Evolutionary conservation across 2,888 invertebrate genomes (phyloP), one percentile per base, ranked within the genome.

Genomic region (Blomia tropicalis): DNA sequence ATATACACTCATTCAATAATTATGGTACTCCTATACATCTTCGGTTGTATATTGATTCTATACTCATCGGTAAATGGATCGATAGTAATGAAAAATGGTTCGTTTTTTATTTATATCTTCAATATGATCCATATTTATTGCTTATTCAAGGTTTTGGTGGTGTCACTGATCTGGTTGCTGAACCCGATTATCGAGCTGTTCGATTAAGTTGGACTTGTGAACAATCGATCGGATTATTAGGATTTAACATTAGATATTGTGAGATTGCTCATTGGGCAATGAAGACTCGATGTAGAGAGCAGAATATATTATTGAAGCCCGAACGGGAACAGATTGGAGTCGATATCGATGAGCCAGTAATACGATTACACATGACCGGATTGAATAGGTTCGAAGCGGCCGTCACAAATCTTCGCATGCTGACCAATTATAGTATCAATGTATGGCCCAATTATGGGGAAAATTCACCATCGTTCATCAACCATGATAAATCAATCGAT

Each of bases 391-490:
- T 67, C 64, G 64, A 65, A 43, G 66, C 66, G n/a, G 66, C 68
- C 59, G 67, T 72, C 58, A 68, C 79, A 29, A 85, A 84, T 59
- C 77, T 87, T 60, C 77, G 85, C 63, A 85, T 86, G 85, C 83
- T 85, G 58, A 86, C 86, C 56, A 84, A 83, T 43, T 87, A 87
- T 72, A 83, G 84, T 58, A 83, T 86, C 71, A 83, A 85, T 75
- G 82, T 86, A 31, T 79, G 80, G 58, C 80, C 82, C 1, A 75
- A 79, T 66, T 51, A 65, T 67, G 59, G 67, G n/a, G n/a, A n/a
- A 11, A 36, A 17, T 68, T 66, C 60, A 22, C 25, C 51, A 64
- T 65, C 62, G 61, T 75, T 75, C 25, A 78, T 77, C 68, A 76
- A 78, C n/a, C 76, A 78, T 65, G 22, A n/a, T n/a, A n/a, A n/a